These are phyloP conservation scores for Peromyscus eremicus DNA, from an alignment of 2,797 vertebrate species.

Conservation along the genomic window DNA sequence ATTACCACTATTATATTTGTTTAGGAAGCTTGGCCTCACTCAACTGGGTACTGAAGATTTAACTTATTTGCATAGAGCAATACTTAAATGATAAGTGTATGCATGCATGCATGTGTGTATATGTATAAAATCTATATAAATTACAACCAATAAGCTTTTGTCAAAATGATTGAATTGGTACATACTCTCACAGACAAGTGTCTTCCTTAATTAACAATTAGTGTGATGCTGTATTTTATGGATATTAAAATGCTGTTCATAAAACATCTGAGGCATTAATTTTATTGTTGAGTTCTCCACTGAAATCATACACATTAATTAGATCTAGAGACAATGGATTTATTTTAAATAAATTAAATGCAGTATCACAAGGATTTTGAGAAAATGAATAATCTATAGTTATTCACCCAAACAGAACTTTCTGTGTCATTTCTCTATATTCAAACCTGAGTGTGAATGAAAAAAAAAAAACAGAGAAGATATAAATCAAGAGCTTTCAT, in stretches of 20 bases:
- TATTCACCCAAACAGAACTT: neutral
- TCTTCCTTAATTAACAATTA: neutral
- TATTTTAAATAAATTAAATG: neutral
- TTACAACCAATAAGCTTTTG: neutral
- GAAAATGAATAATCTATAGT: neutral
- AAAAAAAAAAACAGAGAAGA: neutral
- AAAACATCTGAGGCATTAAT: neutral
- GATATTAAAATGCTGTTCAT: constrained; percentile 19
- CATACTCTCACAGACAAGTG: neutral
- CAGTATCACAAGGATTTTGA: neutral
- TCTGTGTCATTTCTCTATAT: neutral
- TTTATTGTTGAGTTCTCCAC: constrained; percentile 7
- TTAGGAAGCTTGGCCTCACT: neutral
- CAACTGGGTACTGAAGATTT: neutral
- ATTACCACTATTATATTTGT: neutral
- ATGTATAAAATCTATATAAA: neutral
- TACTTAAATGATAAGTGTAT: neutral
- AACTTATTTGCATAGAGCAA: neutral
- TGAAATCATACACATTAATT: neutral
- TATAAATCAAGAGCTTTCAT: neutral
- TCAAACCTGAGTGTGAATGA: neutral
- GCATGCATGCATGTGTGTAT: neutral
- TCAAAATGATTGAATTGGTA: neutral
- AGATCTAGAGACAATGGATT: neutral
- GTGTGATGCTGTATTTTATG: neutral